These are phyloP conservation scores for Philereme vetulata DNA, from an alignment of 2,888 invertebrate genomes.

Conservation along the genomic window DNA sequence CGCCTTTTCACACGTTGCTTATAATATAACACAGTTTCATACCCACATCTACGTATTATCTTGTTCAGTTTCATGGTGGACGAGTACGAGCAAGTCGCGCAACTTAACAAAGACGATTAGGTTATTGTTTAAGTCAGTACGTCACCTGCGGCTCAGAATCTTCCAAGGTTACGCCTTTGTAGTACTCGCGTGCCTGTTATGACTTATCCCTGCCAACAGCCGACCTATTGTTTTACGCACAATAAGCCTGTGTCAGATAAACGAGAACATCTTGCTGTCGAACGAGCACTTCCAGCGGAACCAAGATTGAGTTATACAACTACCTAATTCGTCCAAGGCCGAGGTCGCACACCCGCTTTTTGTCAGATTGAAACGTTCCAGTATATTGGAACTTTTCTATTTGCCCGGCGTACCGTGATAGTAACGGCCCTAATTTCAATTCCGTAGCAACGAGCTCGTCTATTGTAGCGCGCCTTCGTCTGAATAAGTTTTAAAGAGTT, in stretches of 20 bases:
- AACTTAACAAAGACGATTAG: conserved; percentile 42
- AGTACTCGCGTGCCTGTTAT: conserved; percentile 39
- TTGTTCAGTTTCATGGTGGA: conserved; percentile 46
- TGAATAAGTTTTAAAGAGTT: conserved; percentile 67
- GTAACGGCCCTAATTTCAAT: conserved; percentile 72
- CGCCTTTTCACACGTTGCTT: conserved; percentile 1
- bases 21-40: neutral
- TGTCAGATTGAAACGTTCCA: conserved; percentile 57
- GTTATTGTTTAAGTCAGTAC: conserved; percentile 61
- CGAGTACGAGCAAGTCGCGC: neutral
- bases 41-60: conserved; percentile 52
- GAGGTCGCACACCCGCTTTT: conserved; percentile 43
- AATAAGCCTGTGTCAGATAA: conserved; percentile 52
- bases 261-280: conserved; percentile 50
- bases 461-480: conserved; percentile 59
- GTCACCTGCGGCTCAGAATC: conserved; percentile 58
- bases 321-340: conserved; percentile 54
- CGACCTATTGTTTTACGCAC: conserved; percentile 58
- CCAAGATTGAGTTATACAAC: conserved; percentile 43
- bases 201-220: conserved; percentile 49
- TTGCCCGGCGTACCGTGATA: conserved; percentile 57
- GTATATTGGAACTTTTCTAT: conserved; percentile 62
- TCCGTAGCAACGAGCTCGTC: conserved; percentile 63
- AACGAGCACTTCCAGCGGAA: conserved; percentile 42
- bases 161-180: conserved; percentile 57